Conservation (phyloP, 2,888 invertebrate genomes). For the Ceriagrion tenellum region DNA sequence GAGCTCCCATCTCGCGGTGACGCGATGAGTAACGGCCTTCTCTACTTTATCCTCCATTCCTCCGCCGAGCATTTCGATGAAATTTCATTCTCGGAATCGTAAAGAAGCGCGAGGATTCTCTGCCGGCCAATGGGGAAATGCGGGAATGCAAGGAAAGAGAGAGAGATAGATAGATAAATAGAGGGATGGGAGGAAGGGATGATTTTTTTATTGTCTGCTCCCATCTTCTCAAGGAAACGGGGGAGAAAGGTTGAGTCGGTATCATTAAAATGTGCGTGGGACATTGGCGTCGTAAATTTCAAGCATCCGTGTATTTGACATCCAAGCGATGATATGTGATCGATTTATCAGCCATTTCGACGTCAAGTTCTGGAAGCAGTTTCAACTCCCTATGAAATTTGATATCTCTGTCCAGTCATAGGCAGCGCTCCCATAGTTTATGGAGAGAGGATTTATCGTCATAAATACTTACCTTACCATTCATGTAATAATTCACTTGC, state of each 20-base stretch:
- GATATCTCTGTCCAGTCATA: not conserved
- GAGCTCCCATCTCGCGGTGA: not conserved
- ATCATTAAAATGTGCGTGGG: not conserved
- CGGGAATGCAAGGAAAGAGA: not conserved
- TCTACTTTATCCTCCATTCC: not conserved
- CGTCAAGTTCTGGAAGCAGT: not conserved
- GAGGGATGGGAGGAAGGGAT: not conserved
- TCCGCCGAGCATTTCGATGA: not conserved
- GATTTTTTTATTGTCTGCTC: not conserved
- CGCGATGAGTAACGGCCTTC: not conserved
- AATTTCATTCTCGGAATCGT: constrained; percentile 22
- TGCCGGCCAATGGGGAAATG: not conserved
- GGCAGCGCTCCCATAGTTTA: not conserved
- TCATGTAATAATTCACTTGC: no score
- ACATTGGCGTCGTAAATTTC: not conserved
- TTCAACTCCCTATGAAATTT: not conserved
- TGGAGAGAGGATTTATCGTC: not conserved
- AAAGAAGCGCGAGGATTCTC: not conserved
- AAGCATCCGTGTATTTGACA: not conserved
- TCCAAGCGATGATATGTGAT: not conserved
- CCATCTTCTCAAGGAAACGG: not conserved
- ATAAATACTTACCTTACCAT: not conserved
- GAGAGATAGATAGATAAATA: no score
- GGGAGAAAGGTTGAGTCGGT: not conserved
- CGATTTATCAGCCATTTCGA: not conserved